These are phyloP conservation scores for Merodon equestris DNA, from an alignment of 2,888 invertebrate genomes.

Conservation along the genomic window DNA sequence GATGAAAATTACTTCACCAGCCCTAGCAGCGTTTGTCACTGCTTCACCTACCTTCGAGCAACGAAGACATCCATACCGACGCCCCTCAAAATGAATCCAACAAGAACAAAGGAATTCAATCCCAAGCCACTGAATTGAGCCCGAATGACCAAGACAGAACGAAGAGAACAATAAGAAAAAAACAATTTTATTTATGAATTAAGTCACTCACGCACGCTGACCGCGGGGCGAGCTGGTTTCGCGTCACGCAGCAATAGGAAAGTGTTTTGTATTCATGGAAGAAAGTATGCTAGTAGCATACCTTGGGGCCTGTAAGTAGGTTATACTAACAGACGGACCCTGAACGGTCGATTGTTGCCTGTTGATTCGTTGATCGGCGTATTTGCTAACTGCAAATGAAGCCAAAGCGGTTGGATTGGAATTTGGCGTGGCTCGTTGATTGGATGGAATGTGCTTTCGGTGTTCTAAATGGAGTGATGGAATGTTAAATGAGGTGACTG, in stretches of 20 bases:
- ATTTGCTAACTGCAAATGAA: constrained; percentile 32
- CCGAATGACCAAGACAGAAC: constrained; percentile 29
- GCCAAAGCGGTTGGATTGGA: constrained; percentile 43
- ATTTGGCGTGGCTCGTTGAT: constrained; percentile 34
- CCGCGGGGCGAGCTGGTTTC: neutral
- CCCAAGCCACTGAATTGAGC: constrained; percentile 30
- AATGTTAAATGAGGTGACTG: constrained; percentile 21
- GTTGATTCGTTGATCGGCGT: constrained; percentile 45
- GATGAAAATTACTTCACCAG: no score
- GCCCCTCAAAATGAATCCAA: no score
- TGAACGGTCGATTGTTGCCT: constrained; percentile 52
- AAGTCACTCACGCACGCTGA: constrained; percentile 48
- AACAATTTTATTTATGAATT: constrained; percentile 35
- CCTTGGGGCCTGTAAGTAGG: constrained; percentile 41
- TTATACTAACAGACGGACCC: constrained; percentile 40
- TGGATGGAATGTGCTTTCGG: constrained; percentile 36
- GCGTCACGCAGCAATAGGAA: constrained; percentile 28
- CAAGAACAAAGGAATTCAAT: no score
- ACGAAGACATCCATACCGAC: no score
- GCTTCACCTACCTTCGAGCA: no score
- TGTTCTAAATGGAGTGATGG: constrained; percentile 43
- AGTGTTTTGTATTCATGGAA: constrained; percentile 53
- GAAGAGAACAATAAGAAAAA: no score
- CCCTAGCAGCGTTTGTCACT: no score
- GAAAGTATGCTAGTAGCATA: constrained; percentile 56